These are phyloP conservation scores for Heliangelus exortis DNA, from an alignment of 2,797 vertebrate genomes.

Conservation along the genomic window DNA sequence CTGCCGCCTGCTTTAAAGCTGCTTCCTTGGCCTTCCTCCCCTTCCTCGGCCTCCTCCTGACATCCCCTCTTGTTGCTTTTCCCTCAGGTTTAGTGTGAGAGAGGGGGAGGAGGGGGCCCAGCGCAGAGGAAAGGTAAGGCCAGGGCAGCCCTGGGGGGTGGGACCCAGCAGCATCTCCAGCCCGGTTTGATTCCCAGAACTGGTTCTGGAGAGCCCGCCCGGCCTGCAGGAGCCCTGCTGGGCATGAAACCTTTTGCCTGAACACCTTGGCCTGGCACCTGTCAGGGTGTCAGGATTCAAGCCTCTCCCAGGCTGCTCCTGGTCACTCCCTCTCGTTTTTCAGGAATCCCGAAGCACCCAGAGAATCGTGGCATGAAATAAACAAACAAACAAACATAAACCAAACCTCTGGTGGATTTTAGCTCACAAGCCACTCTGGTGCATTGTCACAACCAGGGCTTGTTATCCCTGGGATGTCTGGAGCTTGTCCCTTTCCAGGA, in stretches of 20 bases:
- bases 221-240: not conserved
- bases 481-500: not conserved
- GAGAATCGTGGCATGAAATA: not conserved
- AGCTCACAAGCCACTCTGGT: rapidly evolving
- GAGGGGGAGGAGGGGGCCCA: not conserved
- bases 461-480: too few relatives aligned
- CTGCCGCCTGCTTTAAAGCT: not conserved
- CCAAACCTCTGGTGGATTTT: not conserved
- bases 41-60: not conserved
- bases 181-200: not conserved
- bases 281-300: not conserved
- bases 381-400: not conserved
- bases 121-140: slow-evolving; percentile 17
- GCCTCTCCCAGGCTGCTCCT: not conserved
- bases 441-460: not conserved
- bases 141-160: not conserved
- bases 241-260: too few relatives aligned
- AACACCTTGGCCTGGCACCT: not conserved
- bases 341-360: not conserved
- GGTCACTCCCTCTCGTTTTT: not conserved
- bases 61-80: not conserved
- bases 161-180: not conserved
- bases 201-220: not conserved
- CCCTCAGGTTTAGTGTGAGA: not conserved
- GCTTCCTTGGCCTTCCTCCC: rapidly evolving